Conservation (phyloP, 2,888 invertebrate genomes). For the Lymantria monacha region DNA sequence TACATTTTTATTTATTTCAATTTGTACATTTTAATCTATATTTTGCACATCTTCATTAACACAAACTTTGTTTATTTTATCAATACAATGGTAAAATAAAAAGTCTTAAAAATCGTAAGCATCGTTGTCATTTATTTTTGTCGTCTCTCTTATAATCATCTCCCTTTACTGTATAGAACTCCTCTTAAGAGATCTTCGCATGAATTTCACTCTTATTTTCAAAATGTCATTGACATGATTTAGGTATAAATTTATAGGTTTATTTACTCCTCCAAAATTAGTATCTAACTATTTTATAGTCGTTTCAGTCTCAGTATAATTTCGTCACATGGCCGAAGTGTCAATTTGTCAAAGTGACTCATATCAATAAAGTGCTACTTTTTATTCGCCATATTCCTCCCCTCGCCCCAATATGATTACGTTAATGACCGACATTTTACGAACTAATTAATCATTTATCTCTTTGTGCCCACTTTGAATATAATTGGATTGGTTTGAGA, state of each 20-base stretch:
- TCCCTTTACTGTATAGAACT: too few relatives aligned
- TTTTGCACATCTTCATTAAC: too few relatives aligned
- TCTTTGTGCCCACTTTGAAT: slow-evolving; percentile 27
- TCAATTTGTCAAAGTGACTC: slow-evolving; percentile 37
- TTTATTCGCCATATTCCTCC: slow-evolving; percentile 46
- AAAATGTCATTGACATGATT: neutral
- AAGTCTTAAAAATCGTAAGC: too few relatives aligned
- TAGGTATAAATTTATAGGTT: neutral
- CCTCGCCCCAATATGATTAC: slow-evolving; percentile 42
- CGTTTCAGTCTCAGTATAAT: slow-evolving; percentile 8
- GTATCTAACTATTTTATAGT: slow-evolving; percentile 14
- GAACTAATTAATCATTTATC: slow-evolving; percentile 40
- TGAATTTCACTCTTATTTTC: neutral
- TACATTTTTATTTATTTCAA: too few relatives aligned
- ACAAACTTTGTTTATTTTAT: too few relatives aligned
- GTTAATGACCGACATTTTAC: slow-evolving; percentile 43
- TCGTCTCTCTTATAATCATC: too few relatives aligned
- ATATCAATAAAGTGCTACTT: slow-evolving; percentile 43
- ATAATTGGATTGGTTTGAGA: slow-evolving; percentile 26
- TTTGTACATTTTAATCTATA: too few relatives aligned
- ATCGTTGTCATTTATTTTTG: too few relatives aligned
- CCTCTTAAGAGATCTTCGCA: too few relatives aligned
- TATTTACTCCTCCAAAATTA: neutral
- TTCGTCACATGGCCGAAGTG: slow-evolving; percentile 29
- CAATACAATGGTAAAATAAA: too few relatives aligned